Conservation (phyloP, 2,113 vertebrate species). For the Kryptolebias marmoratus region DNA sequence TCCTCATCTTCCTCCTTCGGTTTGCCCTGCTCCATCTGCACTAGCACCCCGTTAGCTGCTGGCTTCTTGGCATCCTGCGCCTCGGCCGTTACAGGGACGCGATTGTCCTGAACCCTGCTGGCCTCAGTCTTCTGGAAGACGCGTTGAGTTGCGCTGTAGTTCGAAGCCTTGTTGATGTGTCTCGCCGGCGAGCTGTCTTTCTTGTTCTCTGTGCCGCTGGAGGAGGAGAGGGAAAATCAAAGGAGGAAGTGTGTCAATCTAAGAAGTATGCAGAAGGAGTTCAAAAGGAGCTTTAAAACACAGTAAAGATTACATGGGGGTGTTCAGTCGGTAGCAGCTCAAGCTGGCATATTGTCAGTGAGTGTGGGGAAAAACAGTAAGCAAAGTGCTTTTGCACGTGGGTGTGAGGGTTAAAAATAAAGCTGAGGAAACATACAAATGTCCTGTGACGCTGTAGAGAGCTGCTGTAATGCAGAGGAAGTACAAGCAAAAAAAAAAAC, state of each 20-base stretch:
- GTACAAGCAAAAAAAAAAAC: slow-evolving; percentile 31
- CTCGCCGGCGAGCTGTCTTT: slow-evolving; percentile 68
- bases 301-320: neutral
- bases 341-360: slow-evolving; percentile 1
- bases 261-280: slow-evolving; percentile 4
- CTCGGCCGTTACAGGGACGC: slow-evolving; percentile 6
- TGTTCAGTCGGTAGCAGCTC: neutral
- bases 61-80: slow-evolving; percentile 60
- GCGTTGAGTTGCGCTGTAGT: slow-evolving; percentile 69
- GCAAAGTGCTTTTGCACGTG: slow-evolving; percentile 29
- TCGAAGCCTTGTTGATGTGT: slow-evolving; percentile 62
- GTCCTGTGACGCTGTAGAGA: slow-evolving; percentile 23
- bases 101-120: slow-evolving; percentile 32
- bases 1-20: slow-evolving; percentile 14
- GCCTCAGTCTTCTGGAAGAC: slow-evolving; percentile 46
- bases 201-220: slow-evolving; percentile 71
- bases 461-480: slow-evolving; percentile 53
- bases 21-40: slow-evolving; percentile 65
- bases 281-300: neutral
- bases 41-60: slow-evolving; percentile 71
- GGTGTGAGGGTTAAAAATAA: slow-evolving; percentile 76
- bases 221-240: slow-evolving; percentile 48
- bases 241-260: slow-evolving; percentile 50
- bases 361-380: slow-evolving; percentile 9
- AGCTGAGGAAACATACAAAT: slow-evolving; percentile 57